Percentiles rank a stretch among this genome's conserved stretches.
These are phyloP conservation scores for Ophioninae sp. DNA, from an alignment of 2,888 invertebrate genomes.

Conservation along the genomic window DNA sequence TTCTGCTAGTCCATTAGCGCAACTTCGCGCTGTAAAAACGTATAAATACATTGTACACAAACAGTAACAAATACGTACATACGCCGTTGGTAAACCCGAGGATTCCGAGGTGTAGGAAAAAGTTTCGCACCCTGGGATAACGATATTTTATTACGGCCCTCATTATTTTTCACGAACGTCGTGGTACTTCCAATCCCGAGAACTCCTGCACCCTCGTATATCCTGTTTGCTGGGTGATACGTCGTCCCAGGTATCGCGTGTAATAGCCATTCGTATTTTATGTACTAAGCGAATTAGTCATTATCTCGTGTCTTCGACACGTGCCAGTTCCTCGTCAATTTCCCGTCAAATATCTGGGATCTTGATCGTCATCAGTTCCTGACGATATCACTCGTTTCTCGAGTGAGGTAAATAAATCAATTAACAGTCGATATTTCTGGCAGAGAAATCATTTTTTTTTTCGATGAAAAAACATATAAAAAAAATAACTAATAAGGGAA, in stretches of 20 bases:
- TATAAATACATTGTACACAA: background rate
- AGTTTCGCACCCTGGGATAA: slow-evolving; percentile 51
- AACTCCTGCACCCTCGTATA: background rate
- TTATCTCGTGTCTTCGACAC: background rate
- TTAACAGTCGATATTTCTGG: background rate
- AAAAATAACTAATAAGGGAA: too few relatives aligned
- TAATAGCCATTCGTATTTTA: slow-evolving; percentile 24
- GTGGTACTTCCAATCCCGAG: background rate
- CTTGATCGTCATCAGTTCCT: background rate
- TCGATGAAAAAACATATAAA: too few relatives aligned
- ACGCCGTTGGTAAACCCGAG: slow-evolving; percentile 42
- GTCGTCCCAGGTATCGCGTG: slow-evolving; percentile 8
- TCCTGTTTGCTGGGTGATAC: background rate
- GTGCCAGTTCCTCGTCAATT: background rate
- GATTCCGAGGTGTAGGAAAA: slow-evolving; percentile 36
- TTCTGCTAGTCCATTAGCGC: background rate
- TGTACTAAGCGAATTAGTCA: slow-evolving; percentile 18
- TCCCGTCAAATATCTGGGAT: slow-evolving; percentile 3
- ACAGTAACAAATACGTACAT: slow-evolving; percentile 11
- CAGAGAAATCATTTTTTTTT: too few relatives aligned
- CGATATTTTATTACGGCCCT: slow-evolving; percentile 60
- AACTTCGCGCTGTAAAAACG: too few relatives aligned
- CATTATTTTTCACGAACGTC: slow-evolving; percentile 55
- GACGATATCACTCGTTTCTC: background rate
- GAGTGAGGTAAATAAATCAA: slow-evolving; percentile 4